Base-by-base conservation (phyloP, 2,888 invertebrate species). In the Cerceris rybyensis region DNA sequence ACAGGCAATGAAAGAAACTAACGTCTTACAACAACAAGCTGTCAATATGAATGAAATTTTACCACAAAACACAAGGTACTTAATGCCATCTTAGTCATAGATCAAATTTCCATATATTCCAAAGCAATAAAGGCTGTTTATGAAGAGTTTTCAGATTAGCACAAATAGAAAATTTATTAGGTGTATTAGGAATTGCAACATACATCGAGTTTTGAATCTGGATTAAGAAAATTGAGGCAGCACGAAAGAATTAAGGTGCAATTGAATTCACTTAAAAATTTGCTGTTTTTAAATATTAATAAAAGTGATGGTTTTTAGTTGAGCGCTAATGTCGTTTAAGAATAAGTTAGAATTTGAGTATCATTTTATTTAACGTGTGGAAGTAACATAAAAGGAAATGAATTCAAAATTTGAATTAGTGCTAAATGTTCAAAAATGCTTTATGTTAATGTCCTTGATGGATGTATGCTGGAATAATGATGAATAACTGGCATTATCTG, bases 21-120 rank as follows among this genome's bases (percentile, higher is more conserved):
- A 84, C 55, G 72, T 87, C 39, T 63, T 90, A 42, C 86, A 87
- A 46, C 91, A 91, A 17, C 90, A 91, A 57, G 89, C 90, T 41
- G 91, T 92, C 5, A 92, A 91, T 64, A 92, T 92, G 90, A 92
- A 90, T 61, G 92, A 92, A 75, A 91, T 92, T 70, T 86, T 92
- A 72, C 91, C 91, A 9, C 92, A 92, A 79, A 92, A 91, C 54
- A 88, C 90, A 76, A 92, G 92, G 87, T 92, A 92, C 86, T 86
- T 92, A 68, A 91, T 90, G 91, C 91, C 91, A 69, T 92, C 92
- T 83, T 92, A 92, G 90, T 88, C 84, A 68, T 86, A 88, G 61
- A 68, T 59, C 8, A 70, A 80, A 70, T 60, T 61, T 50, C 55
- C 61, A 9, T 68, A 41, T 69, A 70, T 70, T 71, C 64, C 71